Evolutionary conservation across 2,888 invertebrate species (phyloP).

Genomic region (Coelopa pilipes): DNA sequence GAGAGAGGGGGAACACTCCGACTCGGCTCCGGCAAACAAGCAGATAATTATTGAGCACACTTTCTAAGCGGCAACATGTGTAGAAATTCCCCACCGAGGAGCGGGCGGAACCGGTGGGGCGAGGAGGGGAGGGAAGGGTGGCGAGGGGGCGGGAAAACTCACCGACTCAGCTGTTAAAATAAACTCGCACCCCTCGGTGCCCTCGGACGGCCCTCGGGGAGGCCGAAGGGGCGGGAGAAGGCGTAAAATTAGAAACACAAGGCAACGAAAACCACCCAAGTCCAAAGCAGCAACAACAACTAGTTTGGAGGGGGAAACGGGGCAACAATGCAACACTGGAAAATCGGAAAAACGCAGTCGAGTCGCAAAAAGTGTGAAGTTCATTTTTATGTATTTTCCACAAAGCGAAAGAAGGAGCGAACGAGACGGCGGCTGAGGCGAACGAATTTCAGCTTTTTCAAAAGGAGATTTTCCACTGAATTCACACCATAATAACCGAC

Average conservation of each 20-base stretch:
- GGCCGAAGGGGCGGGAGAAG: background rate
- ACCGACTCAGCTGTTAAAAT: constrained; percentile 24
- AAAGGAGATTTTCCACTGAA: constrained; percentile 25
- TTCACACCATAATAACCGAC: constrained; percentile 19
- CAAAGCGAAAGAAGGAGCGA: background rate
- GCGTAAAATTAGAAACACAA: constrained; percentile 23
- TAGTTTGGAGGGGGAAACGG: background rate
- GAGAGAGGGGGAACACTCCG: background rate
- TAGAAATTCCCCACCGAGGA: background rate
- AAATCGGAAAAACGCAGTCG: background rate
- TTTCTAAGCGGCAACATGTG: constrained; percentile 21
- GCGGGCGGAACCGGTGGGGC: background rate
- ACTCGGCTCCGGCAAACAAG: constrained; percentile 20
- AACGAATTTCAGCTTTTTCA: constrained; percentile 21
- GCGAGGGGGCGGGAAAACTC: background rate
- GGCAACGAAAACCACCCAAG: background rate
- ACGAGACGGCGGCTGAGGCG: background rate
- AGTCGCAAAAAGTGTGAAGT: constrained; percentile 19
- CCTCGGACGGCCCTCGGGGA: background rate
- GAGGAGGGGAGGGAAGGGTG: no score
- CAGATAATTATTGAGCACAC: constrained; percentile 20
- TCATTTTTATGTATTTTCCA: constrained; percentile 19
- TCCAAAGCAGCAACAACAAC: background rate
- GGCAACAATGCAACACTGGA: background rate
- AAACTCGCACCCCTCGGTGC: background rate